Evolutionary conservation across 1,140 invertebrate species (phyloP).

Genomic region (Caenorhabditis tropicalis): DNA sequence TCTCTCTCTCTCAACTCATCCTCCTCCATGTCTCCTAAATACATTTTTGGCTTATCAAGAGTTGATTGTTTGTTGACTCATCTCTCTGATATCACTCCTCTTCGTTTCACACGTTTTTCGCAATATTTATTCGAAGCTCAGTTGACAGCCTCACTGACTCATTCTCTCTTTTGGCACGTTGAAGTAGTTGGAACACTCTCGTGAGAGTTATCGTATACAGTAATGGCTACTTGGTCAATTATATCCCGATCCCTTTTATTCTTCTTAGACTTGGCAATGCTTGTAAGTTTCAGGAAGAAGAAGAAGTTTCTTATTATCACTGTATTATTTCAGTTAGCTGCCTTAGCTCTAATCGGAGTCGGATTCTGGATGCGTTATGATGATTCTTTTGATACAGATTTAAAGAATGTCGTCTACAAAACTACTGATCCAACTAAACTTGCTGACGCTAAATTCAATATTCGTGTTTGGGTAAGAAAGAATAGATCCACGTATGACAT

Average conservation of each 20-base stretch:
- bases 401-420: background rate
- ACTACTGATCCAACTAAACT: background rate
- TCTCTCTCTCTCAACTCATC: no score
- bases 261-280: background rate
- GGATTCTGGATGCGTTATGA: constrained; percentile 33
- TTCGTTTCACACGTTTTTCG: background rate
- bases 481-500: background rate
- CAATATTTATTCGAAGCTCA: constrained; percentile 21
- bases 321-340: background rate
- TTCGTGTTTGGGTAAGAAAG: constrained; percentile 1
- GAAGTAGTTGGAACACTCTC: background rate
- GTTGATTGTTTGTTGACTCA: background rate
- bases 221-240: background rate
- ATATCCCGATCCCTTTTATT: background rate
- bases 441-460: background rate
- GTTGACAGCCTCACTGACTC: background rate
- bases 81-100: constrained; percentile 6
- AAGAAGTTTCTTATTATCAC: no score
- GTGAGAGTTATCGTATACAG: background rate
- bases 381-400: background rate
- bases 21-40: background rate
- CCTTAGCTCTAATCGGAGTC: background rate
- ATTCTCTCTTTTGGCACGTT: background rate
- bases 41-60: background rate
- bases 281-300: background rate